A percentile compares a stretch with the other conserved stretches of the same genome.
Evolutionary conservation across 2,797 vertebrate genomes (phyloP).

Genomic region (Mareca strepera): DNA sequence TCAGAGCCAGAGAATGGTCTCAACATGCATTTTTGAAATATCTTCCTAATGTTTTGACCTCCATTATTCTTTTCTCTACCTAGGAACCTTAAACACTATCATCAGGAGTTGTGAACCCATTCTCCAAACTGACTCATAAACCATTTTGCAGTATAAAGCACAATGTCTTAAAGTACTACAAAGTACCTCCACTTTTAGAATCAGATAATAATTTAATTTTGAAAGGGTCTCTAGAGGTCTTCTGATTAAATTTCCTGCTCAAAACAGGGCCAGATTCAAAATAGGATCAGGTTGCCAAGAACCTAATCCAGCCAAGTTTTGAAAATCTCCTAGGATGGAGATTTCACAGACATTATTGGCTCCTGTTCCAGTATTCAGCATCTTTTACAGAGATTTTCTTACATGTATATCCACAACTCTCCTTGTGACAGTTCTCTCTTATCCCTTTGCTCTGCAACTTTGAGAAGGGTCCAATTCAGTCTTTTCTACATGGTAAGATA

Average conservation of each 20-base stretch:
- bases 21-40: background rate
- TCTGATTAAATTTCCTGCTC: background rate
- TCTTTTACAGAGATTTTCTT: background rate
- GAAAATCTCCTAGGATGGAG: background rate
- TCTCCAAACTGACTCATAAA: background rate
- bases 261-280: background rate
- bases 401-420: background rate
- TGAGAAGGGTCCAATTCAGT: background rate
- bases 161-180: background rate
- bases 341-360: background rate
- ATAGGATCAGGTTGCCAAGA: background rate
- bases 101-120: background rate
- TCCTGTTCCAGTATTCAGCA: background rate
- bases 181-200: background rate
- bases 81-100: background rate
- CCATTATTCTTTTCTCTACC: background rate
- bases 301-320: background rate
- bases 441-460: background rate
- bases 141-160: background rate
- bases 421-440: background rate
- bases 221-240: background rate
- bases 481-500: background rate
- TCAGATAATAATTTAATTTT: background rate
- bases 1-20: background rate
- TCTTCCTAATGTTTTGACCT: background rate